phyloP scores from a whole-genome alignment of 2,113 vertebrate species.

The Melanerpes formicivorus region DNA sequence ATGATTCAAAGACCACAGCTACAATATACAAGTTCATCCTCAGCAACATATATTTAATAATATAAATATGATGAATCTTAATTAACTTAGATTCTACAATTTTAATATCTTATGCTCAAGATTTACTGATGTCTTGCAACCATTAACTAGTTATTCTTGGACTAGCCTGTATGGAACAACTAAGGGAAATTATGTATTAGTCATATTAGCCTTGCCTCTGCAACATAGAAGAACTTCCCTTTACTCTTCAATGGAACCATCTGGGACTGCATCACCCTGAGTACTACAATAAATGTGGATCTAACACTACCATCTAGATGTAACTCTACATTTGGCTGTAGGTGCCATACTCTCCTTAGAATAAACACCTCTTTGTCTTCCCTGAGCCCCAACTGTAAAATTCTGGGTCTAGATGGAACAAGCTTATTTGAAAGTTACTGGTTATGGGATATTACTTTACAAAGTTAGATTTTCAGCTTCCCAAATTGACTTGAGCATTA shows the following conservation, averaged over 20 bases:
- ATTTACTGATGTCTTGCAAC: constrained; percentile 25
- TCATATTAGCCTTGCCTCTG: not conserved
- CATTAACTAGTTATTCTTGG: not conserved
- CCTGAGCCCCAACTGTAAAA: not conserved
- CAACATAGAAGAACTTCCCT: not conserved
- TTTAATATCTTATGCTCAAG: not conserved
- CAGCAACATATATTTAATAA: not conserved
- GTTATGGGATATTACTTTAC: not conserved
- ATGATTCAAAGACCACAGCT: not conserved
- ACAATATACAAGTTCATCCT: not conserved
- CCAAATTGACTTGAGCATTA: not conserved
- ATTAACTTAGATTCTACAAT: not conserved
- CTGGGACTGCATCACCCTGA: constrained; percentile 15
- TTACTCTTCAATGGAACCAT: constrained; percentile 9
- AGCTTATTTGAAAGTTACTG: not conserved
- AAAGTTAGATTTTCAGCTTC: not conserved
- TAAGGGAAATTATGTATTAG: not conserved
- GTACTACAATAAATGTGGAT: not conserved
- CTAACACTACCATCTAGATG: not conserved
- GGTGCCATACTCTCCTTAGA: not conserved
- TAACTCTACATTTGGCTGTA: not conserved
- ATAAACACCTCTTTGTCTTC: constrained; percentile 18
- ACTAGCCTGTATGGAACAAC: not conserved
- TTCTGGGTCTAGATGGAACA: not conserved
- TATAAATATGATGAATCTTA: not conserved